These are phyloP conservation scores for Epinephelus lanceolatus DNA, from an alignment of 2,113 vertebrate genomes.

Conservation along the genomic window DNA sequence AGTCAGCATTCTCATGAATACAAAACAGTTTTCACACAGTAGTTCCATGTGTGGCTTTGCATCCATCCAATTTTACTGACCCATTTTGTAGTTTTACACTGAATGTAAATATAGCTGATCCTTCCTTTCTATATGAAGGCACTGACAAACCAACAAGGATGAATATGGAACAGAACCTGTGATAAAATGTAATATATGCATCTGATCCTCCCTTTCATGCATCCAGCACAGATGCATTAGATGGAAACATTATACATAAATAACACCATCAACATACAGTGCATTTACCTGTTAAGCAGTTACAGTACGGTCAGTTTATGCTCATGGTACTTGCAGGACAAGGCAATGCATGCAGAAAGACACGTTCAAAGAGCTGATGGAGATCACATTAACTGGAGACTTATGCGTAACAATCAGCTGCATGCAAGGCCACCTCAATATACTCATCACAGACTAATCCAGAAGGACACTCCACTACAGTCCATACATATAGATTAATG, in stretches of 20 bases:
- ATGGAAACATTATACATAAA: background rate
- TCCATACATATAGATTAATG: too few species aligned
- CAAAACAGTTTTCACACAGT: conserved; percentile 30
- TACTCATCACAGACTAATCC: too few species aligned
- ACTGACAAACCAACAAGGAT: conserved; percentile 1
- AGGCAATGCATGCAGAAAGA: background rate
- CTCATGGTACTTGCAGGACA: background rate
- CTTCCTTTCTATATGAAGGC: background rate
- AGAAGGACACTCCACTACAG: too few species aligned
- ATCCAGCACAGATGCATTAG: background rate
- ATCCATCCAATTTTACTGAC: conserved; percentile 6
- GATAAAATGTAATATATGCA: background rate
- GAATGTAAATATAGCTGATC: conserved; percentile 22
- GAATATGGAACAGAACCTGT: background rate
- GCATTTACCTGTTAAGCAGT: background rate
- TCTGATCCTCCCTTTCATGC: background rate
- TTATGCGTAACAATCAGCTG: too few species aligned
- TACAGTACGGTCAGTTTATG: background rate
- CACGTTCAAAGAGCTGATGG: background rate
- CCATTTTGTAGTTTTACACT: conserved; percentile 35
- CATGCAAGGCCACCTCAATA: too few species aligned
- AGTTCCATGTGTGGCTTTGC: background rate
- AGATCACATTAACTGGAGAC: background rate
- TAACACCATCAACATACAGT: background rate
- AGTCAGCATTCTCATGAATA: conserved; percentile 48